A percentile compares a stretch with the other conserved stretches of the same genome.
phyloP scores from a whole-genome alignment of 2,888 invertebrate genomes.

The Leptogaster cylindrica region DNA sequence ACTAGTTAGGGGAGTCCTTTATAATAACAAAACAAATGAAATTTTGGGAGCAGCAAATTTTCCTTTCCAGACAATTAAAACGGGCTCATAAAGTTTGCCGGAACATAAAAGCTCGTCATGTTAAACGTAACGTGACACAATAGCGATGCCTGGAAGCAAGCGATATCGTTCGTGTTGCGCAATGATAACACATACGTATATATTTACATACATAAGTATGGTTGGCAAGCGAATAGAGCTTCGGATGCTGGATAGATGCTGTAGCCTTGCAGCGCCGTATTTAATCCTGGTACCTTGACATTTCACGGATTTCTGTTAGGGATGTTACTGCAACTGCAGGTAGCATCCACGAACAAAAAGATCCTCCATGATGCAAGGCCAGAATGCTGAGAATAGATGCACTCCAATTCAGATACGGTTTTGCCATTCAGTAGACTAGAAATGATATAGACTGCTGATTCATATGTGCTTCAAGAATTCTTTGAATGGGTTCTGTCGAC shows the following conservation, averaged over 20 bases:
- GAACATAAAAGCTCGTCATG: conserved; percentile 43
- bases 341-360: neutral
- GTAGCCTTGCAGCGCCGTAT: neutral
- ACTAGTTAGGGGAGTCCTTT: neutral
- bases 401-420: conserved; percentile 8
- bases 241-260: neutral
- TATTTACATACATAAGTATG: no score
- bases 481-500: neutral
- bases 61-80: conserved; percentile 47
- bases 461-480: conserved; percentile 19
- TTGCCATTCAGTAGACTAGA: conserved; percentile 40
- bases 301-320: conserved; percentile 31
- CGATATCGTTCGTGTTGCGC: conserved; percentile 14
- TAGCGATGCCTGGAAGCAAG: conserved; percentile 38
- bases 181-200: neutral
- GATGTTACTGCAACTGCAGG: conserved; percentile 32
- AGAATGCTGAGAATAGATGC: neutral
- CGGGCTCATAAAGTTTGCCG: conserved; percentile 43
- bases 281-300: conserved; percentile 32
- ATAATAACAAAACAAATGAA: conserved; percentile 17
- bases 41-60: conserved; percentile 34
- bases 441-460: conserved; percentile 41
- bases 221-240: no score
- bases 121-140: conserved; percentile 43
- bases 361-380: neutral